phyloP scores from a whole-genome alignment of 2,888 invertebrate species.

The Macropis europaea region DNA sequence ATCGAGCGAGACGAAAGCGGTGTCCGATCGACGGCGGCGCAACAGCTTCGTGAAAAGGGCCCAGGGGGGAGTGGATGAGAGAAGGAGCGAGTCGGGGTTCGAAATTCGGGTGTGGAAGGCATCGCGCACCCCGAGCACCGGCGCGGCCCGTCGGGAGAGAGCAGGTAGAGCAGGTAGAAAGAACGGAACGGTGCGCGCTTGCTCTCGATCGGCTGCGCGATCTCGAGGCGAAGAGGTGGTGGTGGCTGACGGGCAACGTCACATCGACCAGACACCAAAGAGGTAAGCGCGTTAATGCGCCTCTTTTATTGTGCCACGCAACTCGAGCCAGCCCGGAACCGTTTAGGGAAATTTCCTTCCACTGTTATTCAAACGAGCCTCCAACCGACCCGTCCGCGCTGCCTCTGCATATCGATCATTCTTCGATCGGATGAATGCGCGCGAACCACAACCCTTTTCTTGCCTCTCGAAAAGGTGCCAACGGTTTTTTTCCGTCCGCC shows the following conservation, averaged over 20 bases:
- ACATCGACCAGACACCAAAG: slow-evolving; percentile 14
- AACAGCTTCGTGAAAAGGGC: not conserved
- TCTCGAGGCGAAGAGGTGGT: not conserved
- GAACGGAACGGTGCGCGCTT: slow-evolving; percentile 17
- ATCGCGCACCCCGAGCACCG: slow-evolving; percentile 24
- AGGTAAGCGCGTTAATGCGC: slow-evolving; percentile 66
- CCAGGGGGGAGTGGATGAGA: too few relatives aligned
- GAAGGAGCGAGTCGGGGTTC: not conserved
- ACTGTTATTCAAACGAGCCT: slow-evolving; percentile 79
- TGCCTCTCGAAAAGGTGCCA: slow-evolving; percentile 50
- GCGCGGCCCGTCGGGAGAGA: slow-evolving; percentile 22
- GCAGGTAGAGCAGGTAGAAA: slow-evolving; percentile 78
- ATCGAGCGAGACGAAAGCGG: too few relatives aligned
- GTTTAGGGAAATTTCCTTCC: slow-evolving; percentile 78
- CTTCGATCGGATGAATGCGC: slow-evolving; percentile 73
- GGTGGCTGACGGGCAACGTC: slow-evolving; percentile 21
- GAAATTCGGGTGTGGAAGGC: slow-evolving; percentile 20
- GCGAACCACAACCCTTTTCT: slow-evolving; percentile 61
- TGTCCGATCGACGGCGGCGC: not conserved
- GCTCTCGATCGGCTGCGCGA: slow-evolving; percentile 3
- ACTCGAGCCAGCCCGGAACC: slow-evolving; percentile 74
- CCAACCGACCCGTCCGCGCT: slow-evolving; percentile 66
- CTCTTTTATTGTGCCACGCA: slow-evolving; percentile 77
- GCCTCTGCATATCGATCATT: slow-evolving; percentile 77
- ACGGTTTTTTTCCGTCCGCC: slow-evolving; percentile 66